Evolutionary conservation across 2,888 invertebrate species (phyloP).

Genomic region (Standfussiana lucernea): DNA sequence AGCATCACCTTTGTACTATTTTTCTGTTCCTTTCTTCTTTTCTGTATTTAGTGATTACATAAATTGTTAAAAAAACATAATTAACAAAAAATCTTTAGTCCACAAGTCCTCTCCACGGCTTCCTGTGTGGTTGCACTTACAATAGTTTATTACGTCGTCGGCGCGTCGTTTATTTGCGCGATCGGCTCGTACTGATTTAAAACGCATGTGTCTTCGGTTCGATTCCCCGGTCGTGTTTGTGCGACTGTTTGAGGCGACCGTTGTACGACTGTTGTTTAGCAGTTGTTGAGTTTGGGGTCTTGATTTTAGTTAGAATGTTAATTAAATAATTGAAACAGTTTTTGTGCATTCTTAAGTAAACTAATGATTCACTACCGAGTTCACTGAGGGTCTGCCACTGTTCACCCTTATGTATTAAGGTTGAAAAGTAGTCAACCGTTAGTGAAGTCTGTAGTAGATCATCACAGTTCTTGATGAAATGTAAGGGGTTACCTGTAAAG

Average conservation of each 20-base stretch:
- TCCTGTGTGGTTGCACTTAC: conserved; percentile 77
- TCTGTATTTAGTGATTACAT: too few relatives aligned
- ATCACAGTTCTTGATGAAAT: not conserved
- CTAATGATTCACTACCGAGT: too few relatives aligned
- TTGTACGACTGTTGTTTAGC: conserved; percentile 29
- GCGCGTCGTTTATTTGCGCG: conserved; percentile 85
- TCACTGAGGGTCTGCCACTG: too few relatives aligned
- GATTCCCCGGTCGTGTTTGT: conserved; percentile 75
- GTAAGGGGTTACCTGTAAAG: not conserved
- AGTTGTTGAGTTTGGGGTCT: conserved; percentile 1
- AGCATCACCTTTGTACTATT: too few relatives aligned
- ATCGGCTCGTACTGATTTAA: conserved; percentile 86
- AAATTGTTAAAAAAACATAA: too few relatives aligned
- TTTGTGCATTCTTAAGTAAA: not conserved
- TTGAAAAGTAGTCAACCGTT: too few relatives aligned
- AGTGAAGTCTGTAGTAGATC: too few relatives aligned
- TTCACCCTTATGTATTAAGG: too few relatives aligned
- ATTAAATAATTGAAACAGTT: not conserved
- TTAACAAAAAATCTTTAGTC: conserved; percentile 26
- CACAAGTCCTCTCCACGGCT: conserved; percentile 68
- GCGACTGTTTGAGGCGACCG: conserved; percentile 30
- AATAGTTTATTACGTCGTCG: conserved; percentile 85
- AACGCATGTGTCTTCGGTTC: conserved; percentile 86
- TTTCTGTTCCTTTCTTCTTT: too few relatives aligned
- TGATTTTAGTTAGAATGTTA: not conserved